Conservation (phyloP, 2,888 invertebrate genomes). For the Sphaerophoria taeniata region DNA sequence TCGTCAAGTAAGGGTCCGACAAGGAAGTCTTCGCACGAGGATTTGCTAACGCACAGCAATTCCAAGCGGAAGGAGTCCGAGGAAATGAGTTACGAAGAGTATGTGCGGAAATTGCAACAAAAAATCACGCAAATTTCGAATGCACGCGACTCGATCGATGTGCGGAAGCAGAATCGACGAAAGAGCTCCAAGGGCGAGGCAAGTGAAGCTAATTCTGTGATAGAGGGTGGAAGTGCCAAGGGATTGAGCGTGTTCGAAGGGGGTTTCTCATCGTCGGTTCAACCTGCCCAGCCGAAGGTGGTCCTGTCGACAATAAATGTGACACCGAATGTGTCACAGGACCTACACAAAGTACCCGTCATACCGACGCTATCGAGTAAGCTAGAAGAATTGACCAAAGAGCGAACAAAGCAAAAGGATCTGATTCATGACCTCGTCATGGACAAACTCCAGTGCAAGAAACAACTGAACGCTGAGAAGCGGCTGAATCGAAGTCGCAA, state of each 20-base stretch:
- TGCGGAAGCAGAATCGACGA: constrained; percentile 84
- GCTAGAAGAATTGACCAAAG: constrained; percentile 90
- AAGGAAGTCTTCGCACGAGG: constrained; percentile 76
- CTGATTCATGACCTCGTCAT: constrained; percentile 92
- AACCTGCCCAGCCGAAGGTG: constrained; percentile 43
- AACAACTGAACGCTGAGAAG: constrained; percentile 86
- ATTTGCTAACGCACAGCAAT: constrained; percentile 67
- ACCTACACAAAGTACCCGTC: constrained; percentile 78
- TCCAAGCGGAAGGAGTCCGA: constrained; percentile 80
- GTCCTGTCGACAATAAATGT: constrained; percentile 53
- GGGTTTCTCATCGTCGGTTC: constrained; percentile 40
- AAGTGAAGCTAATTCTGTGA: constrained; percentile 78
- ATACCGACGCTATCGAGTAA: constrained; percentile 86
- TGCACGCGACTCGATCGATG: constrained; percentile 87
- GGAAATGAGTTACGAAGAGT: constrained; percentile 84
- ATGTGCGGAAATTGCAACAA: constrained; percentile 87
- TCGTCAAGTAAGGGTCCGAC: constrained; percentile 76
- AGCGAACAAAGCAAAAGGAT: constrained; percentile 92
- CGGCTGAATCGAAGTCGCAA: constrained; percentile 86
- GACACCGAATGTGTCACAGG: constrained; percentile 48
- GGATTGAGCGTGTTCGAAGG: constrained; percentile 59
- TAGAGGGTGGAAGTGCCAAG: constrained; percentile 77
- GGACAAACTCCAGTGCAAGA: constrained; percentile 89
- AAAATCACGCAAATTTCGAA: constrained; percentile 88
- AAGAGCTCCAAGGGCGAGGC: constrained; percentile 84